Conservation (phyloP, 2,113 vertebrate species). For the Pseudorasbora parva region DNA sequence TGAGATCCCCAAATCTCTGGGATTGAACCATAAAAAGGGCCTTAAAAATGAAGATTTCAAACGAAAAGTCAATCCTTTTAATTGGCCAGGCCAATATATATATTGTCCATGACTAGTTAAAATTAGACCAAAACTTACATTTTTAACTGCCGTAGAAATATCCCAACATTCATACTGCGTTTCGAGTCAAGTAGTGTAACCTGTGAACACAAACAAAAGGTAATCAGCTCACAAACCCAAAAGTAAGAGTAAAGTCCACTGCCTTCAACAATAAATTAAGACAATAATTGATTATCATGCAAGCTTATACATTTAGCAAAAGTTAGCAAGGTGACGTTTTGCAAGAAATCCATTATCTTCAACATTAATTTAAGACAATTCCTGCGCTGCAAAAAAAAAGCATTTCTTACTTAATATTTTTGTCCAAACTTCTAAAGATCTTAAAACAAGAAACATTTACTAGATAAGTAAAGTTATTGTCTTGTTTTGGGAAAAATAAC, state of each 20-base stretch:
- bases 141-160: slow-evolving; percentile 85
- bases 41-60: too few relatives aligned
- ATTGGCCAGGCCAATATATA: not conserved
- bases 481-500: too few relatives aligned
- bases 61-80: not conserved
- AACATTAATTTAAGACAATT: not conserved
- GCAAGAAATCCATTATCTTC: not conserved
- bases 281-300: not conserved
- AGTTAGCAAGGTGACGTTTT: not conserved
- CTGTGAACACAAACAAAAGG: slow-evolving; percentile 62
- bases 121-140: slow-evolving; percentile 70
- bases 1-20: too few relatives aligned
- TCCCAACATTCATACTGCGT: slow-evolving; percentile 82
- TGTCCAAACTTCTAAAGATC: too few relatives aligned
- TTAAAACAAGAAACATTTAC: too few relatives aligned
- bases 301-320: not conserved
- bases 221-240: slow-evolving; percentile 4
- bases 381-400: too few relatives aligned
- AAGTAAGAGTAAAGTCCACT: not conserved
- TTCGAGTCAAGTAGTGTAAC: slow-evolving; percentile 78
- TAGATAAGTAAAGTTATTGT: too few relatives aligned
- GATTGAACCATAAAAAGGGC: too few relatives aligned
- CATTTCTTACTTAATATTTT: too few relatives aligned
- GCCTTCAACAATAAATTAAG: too few relatives aligned
- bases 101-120: slow-evolving; percentile 45